Evolutionary conservation across 2,888 invertebrate genomes (phyloP).

Genomic region (Papilio gigon): DNA sequence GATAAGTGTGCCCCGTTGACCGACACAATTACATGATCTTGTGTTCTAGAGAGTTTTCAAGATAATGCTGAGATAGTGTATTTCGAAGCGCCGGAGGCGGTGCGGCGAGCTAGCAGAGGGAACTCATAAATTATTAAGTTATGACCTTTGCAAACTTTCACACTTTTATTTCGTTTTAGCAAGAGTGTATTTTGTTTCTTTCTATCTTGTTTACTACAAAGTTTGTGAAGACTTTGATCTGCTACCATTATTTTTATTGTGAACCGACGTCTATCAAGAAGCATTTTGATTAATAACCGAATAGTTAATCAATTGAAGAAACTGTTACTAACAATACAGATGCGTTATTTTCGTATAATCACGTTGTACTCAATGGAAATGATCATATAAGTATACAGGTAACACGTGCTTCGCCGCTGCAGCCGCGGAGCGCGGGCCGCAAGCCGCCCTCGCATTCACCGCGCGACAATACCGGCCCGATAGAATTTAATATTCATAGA

Average conservation of each 20-base stretch:
- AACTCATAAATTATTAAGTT: conserved; percentile 34
- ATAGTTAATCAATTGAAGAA: neutral
- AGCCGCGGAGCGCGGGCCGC: conserved; percentile 43
- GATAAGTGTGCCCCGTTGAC: conserved; percentile 59
- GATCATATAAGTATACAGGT: conserved; percentile 43
- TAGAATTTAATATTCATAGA: conserved; percentile 82
- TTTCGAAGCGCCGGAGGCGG: conserved; percentile 47
- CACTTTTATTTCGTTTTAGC: neutral
- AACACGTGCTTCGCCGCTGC: conserved; percentile 49
- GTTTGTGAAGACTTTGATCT: neutral
- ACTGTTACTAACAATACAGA: neutral
- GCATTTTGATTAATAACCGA: neutral
- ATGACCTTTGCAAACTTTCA: conserved; percentile 19
- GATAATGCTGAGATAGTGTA: conserved; percentile 58
- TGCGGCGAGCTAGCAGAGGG: conserved; percentile 38
- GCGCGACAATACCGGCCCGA: conserved; percentile 77
- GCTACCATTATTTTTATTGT: neutral
- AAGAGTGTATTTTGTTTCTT: neutral
- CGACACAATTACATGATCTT: conserved; percentile 57
- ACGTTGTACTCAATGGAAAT: conserved; percentile 24
- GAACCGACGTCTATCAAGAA: too few relatives aligned
- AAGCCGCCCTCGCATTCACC: conserved; percentile 68
- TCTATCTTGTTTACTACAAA: neutral
- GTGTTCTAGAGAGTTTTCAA: conserved; percentile 55
- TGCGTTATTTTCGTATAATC: conserved; percentile 13